Conservation (phyloP, 2,113 vertebrate genomes). For the Otolemur garnettii region DNA sequence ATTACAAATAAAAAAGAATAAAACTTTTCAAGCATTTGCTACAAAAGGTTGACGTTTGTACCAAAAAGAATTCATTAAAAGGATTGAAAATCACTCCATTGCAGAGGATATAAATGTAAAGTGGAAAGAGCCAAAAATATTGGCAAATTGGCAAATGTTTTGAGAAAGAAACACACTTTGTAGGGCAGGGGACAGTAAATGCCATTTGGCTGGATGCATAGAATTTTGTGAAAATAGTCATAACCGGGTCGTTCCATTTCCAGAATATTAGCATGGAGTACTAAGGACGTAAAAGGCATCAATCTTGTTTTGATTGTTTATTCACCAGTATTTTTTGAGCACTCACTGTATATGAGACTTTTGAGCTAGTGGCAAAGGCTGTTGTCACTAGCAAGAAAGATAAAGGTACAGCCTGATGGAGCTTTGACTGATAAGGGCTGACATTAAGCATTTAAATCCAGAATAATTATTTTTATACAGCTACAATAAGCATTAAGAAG, state of each 20-base stretch:
- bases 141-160: not conserved
- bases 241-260: not conserved
- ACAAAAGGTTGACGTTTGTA: not conserved
- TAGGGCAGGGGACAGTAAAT: not conserved
- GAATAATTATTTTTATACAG: fast-evolving
- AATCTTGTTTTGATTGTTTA: not conserved
- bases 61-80: not conserved
- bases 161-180: too few species aligned
- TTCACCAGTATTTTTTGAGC: not conserved
- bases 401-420: too few species aligned
- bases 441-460: fast-evolving
- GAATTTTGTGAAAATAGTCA: not conserved
- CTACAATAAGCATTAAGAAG: fast-evolving
- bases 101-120: too few species aligned
- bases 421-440: not conserved
- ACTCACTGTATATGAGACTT: not conserved
- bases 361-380: fast-evolving
- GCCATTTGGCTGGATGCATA: fast-evolving
- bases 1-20: not conserved
- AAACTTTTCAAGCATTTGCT: not conserved
- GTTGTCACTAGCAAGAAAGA: fast-evolving
- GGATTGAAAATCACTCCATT: not conserved
- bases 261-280: fast-evolving
- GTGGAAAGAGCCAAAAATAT: fast-evolving
- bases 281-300: too few species aligned